A percentile compares a stretch with the other conserved stretches of the same genome.
Evolutionary conservation across 2,113 vertebrate genomes (phyloP).

Genomic region (Caracal caracal): DNA sequence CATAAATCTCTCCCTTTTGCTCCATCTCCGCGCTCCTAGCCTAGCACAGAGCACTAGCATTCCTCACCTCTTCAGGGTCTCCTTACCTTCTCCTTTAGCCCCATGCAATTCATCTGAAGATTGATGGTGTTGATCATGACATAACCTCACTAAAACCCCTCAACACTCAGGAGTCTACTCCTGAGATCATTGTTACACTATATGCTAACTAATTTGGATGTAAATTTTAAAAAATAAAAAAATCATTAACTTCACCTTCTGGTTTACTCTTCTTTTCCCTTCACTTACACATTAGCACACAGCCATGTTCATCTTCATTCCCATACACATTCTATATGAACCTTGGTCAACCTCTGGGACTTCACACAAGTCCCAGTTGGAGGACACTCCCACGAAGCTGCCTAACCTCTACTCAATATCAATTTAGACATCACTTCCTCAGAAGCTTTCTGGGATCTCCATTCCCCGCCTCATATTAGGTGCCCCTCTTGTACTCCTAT

Average conservation of each 20-base stretch:
- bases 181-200: too few relatives aligned
- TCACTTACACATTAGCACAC: not conserved
- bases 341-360: not conserved
- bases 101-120: not conserved
- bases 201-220: too few relatives aligned
- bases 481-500: not conserved
- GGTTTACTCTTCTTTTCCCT: not conserved
- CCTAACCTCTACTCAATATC: not conserved
- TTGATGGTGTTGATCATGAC: not conserved
- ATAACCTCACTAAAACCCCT: not conserved
- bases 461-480: fast-evolving
- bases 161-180: not conserved
- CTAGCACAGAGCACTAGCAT: not conserved
- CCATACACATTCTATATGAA: not conserved
- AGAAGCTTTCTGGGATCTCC: not conserved
- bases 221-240: not conserved
- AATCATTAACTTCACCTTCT: not conserved
- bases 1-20: not conserved
- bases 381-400: not conserved
- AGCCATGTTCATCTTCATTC: not conserved
- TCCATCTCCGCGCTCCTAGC: not conserved
- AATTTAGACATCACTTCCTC: not conserved
- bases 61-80: not conserved
- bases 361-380: not conserved
- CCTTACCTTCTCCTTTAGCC: not conserved